Conservation (phyloP, 2,888 invertebrate species). For the Bombylius discolor region DNA sequence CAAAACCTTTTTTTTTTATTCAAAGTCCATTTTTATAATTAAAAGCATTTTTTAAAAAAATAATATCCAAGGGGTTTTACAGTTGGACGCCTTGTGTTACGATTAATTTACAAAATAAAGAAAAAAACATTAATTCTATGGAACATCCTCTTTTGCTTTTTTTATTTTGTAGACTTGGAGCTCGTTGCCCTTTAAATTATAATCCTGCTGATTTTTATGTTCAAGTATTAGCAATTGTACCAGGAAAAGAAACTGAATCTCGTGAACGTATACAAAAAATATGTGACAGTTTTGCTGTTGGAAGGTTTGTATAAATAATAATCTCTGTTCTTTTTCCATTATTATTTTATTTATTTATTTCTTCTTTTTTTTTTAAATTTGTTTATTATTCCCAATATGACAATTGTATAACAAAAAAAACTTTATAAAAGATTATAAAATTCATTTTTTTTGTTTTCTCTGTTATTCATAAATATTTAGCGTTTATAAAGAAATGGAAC, state of each 20-base stretch:
- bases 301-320: conserved; percentile 19
- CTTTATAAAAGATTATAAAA: neutral
- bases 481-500: conserved; percentile 30
- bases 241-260: conserved; percentile 69
- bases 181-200: conserved; percentile 76
- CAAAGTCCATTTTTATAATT: no score
- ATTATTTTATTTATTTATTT: no score
- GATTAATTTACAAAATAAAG: no score
- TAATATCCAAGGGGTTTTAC: no score
- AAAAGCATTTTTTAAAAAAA: no score
- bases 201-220: conserved; percentile 93
- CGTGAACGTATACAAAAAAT: conserved; percentile 64
- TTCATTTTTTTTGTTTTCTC: neutral
- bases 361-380: no score
- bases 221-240: conserved; percentile 74
- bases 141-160: no score
- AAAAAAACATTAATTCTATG: no score
- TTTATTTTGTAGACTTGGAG: conserved; percentile 49
- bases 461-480: conserved; percentile 6
- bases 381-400: neutral
- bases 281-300: conserved; percentile 53
- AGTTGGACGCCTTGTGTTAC: no score
- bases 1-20: no score
- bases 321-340: no score
- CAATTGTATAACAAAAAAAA: neutral